These are phyloP conservation scores for Halcyon malimbica DNA, from an alignment of 2,113 vertebrate species.

Conservation along the genomic window DNA sequence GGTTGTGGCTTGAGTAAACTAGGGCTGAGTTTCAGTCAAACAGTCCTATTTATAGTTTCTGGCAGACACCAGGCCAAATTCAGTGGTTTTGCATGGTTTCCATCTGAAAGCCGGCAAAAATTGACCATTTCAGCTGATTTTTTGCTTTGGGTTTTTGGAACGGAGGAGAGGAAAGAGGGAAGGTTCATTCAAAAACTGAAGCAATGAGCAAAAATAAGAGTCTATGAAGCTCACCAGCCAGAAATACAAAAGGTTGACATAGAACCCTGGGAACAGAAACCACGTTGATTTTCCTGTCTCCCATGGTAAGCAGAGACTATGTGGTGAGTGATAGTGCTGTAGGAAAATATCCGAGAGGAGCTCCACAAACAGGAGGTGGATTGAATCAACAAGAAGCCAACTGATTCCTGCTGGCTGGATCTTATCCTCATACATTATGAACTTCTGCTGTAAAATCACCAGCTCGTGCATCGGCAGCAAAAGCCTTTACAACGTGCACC, in stretches of 20 bases:
- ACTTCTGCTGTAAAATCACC: background rate
- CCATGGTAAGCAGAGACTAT: conserved; percentile 39
- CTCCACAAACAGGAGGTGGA: conserved; percentile 5
- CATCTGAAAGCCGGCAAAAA: conserved; percentile 33
- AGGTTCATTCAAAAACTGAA: conserved; percentile 54
- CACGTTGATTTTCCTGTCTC: conserved; percentile 53
- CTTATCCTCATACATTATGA: background rate
- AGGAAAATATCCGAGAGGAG: conserved; percentile 19
- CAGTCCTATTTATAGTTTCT: conserved; percentile 47
- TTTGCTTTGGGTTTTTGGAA: conserved; percentile 46
- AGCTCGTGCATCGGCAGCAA: background rate
- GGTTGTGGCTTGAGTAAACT: conserved; percentile 52
- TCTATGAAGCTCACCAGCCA: background rate
- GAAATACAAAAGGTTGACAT: conserved; percentile 40
- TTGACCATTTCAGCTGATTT: conserved; percentile 52
- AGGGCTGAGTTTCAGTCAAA: conserved; percentile 18
- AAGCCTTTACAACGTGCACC: background rate
- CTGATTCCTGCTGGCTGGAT: background rate
- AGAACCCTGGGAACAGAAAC: conserved; percentile 56
- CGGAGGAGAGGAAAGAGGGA: background rate
- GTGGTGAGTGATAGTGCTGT: background rate
- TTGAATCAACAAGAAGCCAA: background rate
- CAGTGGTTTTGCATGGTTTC: conserved; percentile 61
- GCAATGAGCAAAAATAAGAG: background rate
- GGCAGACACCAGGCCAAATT: conserved; percentile 42